Percentiles rank a stretch among this genome's conserved stretches.
Conservation (phyloP, 2,888 invertebrate genomes). For the Agonopterix subpropinquella region DNA sequence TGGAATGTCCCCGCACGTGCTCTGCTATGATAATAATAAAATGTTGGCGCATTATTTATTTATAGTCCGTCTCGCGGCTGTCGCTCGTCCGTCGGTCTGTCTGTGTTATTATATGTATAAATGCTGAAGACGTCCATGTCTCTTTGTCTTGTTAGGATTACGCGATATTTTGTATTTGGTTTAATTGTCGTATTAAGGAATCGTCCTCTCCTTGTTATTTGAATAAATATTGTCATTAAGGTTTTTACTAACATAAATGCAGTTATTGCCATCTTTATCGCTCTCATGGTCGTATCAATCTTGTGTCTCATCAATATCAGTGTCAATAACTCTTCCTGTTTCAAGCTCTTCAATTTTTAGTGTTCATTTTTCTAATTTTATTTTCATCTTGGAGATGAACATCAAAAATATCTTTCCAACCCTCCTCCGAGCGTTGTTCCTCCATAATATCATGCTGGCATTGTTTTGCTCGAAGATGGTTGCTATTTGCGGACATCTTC, state of each 20-base stretch:
- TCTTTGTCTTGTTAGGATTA: constrained; percentile 42
- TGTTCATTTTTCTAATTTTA: too few relatives aligned
- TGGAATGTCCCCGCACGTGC: constrained; percentile 71
- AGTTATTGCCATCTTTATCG: too few relatives aligned
- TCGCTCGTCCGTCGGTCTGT: constrained; percentile 69
- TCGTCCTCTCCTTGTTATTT: too few relatives aligned
- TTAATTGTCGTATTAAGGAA: too few relatives aligned
- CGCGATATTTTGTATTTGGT: neutral
- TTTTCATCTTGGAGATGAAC: too few relatives aligned
- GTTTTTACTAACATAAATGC: too few relatives aligned
- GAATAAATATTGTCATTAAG: too few relatives aligned
- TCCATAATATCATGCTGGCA: constrained; percentile 68
- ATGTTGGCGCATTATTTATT: constrained; percentile 75
- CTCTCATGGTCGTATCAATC: neutral
- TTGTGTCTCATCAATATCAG: neutral
- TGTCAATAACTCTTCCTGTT: too few relatives aligned
- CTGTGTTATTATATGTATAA: constrained; percentile 50
- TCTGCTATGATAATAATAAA: constrained; percentile 72
- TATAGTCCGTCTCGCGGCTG: constrained; percentile 72
- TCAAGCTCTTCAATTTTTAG: too few relatives aligned
- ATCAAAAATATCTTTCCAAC: too few relatives aligned
- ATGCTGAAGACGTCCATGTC: constrained; percentile 22
- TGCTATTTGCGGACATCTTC: constrained; percentile 68
- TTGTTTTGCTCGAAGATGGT: constrained; percentile 69
- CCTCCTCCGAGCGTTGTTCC: constrained; percentile 16